Evolutionary conservation across 1,140 invertebrate genomes (phyloP), one percentile per base, ranked within the genome.

Genomic region (Drosophila subobscura): DNA sequence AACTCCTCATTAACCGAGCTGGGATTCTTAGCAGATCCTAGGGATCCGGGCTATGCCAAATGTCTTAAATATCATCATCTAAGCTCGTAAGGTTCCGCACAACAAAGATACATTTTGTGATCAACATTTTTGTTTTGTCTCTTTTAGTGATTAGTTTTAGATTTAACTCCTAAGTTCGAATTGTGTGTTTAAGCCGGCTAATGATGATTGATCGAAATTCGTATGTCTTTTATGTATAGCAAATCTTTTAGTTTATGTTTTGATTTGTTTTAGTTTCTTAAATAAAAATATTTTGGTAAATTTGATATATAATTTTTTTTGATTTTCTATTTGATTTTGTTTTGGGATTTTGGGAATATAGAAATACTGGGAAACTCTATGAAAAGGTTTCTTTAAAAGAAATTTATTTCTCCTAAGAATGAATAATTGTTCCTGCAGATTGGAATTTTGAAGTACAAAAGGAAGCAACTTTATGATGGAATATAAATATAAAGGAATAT

Each of bases 241-340:
- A 22, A 67, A 67, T 52, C 61, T 40, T 67, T 67, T 67, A 33
- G 20, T 10, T 12, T 37, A 37, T 22, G n/a, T 47, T 64, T 58
- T 56, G 57, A 29, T 54, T 51, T 47, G 14, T 53, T 54, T 54
- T 60, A 50, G 53, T 72, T 72, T 72, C 16, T 27, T 50, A 61
- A 72, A 72, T 68, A 72, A 72, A 44, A 37, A 27, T 4, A 52
- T 40, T 72, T 72, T 72, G 70, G 70, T 72, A 72, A 23, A 72
- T 42, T 29, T 55, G 68, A 40, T 60, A 8, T 27, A 22, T 54
- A 0, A 7, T 42, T 4, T 29, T 22, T 4, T 10, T 6, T 16
- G 8, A 0, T 10, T 22, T 23, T 40, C 2, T 27, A n/a, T 25
- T 22, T n/a, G 25, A 25, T 29, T 60, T 22, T 44, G 14, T 12